Conservation (phyloP, 2,888 invertebrate species). For the Athrips mouffetella region DNA sequence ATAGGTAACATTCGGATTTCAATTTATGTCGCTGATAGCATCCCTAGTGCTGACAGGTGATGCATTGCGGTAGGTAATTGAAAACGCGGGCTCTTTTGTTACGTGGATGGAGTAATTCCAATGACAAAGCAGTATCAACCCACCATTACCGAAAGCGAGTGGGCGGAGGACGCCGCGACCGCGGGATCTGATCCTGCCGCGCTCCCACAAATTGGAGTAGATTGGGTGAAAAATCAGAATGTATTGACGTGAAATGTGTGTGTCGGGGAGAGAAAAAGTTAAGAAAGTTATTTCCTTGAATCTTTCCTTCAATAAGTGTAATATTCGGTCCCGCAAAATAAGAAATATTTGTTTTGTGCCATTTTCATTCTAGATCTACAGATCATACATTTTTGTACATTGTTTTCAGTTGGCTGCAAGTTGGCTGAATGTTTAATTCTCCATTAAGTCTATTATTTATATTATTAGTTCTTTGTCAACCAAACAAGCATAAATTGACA, state of each 20-base stretch:
- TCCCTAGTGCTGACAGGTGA: constrained; percentile 38
- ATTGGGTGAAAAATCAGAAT: neutral
- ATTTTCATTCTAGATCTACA: no score
- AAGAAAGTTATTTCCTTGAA: no score
- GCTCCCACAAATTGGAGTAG: neutral
- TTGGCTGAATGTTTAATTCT: no score
- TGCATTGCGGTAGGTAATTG: constrained; percentile 44
- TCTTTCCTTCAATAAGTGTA: no score
- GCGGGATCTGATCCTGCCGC: neutral
- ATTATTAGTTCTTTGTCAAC: no score
- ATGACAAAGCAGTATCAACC: constrained; percentile 14
- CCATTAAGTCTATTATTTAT: no score
- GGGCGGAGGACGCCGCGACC: constrained; percentile 14
- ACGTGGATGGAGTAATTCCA: constrained; percentile 48
- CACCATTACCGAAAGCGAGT: constrained; percentile 6
- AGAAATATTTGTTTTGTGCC: no score
- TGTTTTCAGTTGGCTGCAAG: no score
- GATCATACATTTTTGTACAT: no score
- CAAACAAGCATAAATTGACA: no score
- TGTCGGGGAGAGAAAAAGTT: no score
- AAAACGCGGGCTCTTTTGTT: constrained; percentile 44
- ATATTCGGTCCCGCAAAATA: no score
- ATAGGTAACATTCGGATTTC: constrained; percentile 27
- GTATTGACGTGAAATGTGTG: neutral
- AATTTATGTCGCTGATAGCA: constrained; percentile 31